Conservation (phyloP, 2,888 invertebrate species). For the Perizoma flavofasciatum region DNA sequence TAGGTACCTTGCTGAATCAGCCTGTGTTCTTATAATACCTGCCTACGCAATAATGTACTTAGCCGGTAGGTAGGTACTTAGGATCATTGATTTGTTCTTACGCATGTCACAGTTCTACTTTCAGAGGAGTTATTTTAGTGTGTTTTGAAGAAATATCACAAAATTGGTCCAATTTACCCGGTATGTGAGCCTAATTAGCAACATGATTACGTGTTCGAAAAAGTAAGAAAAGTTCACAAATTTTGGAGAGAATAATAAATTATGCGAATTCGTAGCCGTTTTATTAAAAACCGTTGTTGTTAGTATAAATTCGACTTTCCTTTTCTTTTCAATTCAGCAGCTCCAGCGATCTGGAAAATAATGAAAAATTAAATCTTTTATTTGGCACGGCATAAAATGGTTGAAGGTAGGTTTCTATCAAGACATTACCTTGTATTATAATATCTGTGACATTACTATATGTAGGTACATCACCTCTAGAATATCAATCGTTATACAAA, state of each 20-base stretch:
- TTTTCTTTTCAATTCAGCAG: slow-evolving; percentile 12
- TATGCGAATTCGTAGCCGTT: slow-evolving; percentile 3
- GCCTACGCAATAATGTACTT: too few species aligned
- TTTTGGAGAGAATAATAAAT: slow-evolving; percentile 5
- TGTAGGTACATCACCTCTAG: too few species aligned
- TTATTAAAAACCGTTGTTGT: slow-evolving; percentile 24
- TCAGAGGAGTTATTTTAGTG: slow-evolving; percentile 59
- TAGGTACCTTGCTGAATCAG: too few species aligned
- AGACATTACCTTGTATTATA: too few species aligned
- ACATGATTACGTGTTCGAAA: not conserved
- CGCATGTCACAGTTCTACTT: slow-evolving; percentile 71
- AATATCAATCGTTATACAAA: too few species aligned
- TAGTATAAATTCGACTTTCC: slow-evolving; percentile 3
- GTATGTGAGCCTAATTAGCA: slow-evolving; percentile 50
- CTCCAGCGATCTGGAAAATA: slow-evolving; percentile 35
- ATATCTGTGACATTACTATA: too few species aligned
- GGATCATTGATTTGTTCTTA: slow-evolving; percentile 56
- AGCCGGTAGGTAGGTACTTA: not conserved
- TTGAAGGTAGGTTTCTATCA: too few species aligned
- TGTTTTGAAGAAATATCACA: slow-evolving; percentile 46
- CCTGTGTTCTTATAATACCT: too few species aligned
- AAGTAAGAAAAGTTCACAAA: not conserved
- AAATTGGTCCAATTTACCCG: slow-evolving; percentile 66
- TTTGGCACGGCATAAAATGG: not conserved
- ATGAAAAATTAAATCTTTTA: not conserved